phyloP scores from a whole-genome alignment of 1,140 invertebrate species.

The Pentalonia nigronervosa region DNA sequence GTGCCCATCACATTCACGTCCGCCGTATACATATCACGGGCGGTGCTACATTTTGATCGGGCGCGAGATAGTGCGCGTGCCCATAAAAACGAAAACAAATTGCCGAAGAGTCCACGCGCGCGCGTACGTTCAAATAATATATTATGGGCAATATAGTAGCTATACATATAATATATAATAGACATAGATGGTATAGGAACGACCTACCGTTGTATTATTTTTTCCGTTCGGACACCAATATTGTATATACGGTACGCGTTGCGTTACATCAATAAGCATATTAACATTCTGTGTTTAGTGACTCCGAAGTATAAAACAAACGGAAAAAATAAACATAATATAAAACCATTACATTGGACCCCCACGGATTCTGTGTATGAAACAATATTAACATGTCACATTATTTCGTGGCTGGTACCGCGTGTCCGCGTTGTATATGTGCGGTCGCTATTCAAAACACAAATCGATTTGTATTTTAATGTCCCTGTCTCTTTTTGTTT shows the following conservation, averaged over 20 bases:
- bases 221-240: not conserved
- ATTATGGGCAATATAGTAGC: not conserved
- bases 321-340: not conserved
- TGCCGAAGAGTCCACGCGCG: not conserved
- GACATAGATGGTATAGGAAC: not conserved
- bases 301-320: conserved; percentile 11
- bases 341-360: not conserved
- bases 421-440: not conserved
- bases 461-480: not conserved
- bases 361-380: conserved; percentile 28
- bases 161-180: not conserved
- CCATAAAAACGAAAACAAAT: conserved; percentile 55
- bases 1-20: not conserved
- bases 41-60: conserved; percentile 1
- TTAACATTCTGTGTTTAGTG: conserved; percentile 23
- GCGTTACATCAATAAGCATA: not conserved
- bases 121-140: not conserved
- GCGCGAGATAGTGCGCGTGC: not conserved
- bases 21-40: not conserved
- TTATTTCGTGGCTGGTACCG: not conserved
- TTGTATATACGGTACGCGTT: too few species aligned
- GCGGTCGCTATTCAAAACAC: not conserved
- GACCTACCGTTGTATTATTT: not conserved
- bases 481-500: not conserved
- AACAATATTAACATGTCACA: conserved; percentile 50